A percentile compares a stretch with the other conserved stretches of the same genome.
These are phyloP conservation scores for Palythoa grandiflora DNA, from an alignment of 92 coral and sea anemone species.

Conservation along the genomic window DNA sequence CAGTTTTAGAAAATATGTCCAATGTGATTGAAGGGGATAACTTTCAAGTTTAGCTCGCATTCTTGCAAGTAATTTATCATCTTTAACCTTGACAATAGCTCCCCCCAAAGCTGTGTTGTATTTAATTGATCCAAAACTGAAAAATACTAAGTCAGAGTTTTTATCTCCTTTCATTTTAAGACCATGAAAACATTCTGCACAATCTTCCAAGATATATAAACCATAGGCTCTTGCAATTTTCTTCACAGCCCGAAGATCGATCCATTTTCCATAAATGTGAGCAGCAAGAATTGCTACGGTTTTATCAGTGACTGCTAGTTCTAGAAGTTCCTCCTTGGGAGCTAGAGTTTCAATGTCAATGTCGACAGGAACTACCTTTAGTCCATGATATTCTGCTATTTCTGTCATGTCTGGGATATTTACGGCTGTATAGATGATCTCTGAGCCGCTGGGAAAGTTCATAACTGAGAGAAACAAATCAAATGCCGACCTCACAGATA, in stretches of 20 bases:
- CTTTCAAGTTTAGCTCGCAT: slow-evolving; percentile 80
- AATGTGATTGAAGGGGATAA: slow-evolving; percentile 79
- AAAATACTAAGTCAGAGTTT: slow-evolving; percentile 81
- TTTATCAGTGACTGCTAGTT: slow-evolving; percentile 80
- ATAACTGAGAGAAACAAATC: slow-evolving; percentile 84
- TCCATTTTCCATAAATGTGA: slow-evolving; percentile 96
- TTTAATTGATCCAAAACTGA: slow-evolving; percentile 96
- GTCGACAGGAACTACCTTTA: slow-evolving; percentile 88
- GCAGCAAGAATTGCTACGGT: slow-evolving; percentile 94
- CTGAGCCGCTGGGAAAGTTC: slow-evolving; percentile 92
- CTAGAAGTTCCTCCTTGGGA: slow-evolving; percentile 90
- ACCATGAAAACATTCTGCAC: slow-evolving; percentile 98
- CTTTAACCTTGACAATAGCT: slow-evolving; percentile 75
- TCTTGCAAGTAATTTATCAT: slow-evolving; percentile 69
- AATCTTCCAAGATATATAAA: slow-evolving; percentile 88
- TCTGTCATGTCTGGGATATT: slow-evolving; percentile 93
- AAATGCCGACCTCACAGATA: slow-evolving; percentile 89
- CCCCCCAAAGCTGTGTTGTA: slow-evolving; percentile 93
- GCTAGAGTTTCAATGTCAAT: slow-evolving; percentile 84
- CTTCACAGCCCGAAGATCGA: slow-evolving; percentile 74
- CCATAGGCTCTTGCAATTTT: slow-evolving; percentile 76
- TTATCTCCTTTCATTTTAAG: slow-evolving; percentile 77
- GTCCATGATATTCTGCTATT: slow-evolving; percentile 82
- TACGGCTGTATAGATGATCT: slow-evolving; percentile 88
- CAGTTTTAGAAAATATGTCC: slow-evolving; percentile 75